Percentiles rank a stretch among this genome's conserved stretches.
Evolutionary conservation across 2,113 vertebrate species (phyloP).

Genomic region (Gymnogyps californianus): DNA sequence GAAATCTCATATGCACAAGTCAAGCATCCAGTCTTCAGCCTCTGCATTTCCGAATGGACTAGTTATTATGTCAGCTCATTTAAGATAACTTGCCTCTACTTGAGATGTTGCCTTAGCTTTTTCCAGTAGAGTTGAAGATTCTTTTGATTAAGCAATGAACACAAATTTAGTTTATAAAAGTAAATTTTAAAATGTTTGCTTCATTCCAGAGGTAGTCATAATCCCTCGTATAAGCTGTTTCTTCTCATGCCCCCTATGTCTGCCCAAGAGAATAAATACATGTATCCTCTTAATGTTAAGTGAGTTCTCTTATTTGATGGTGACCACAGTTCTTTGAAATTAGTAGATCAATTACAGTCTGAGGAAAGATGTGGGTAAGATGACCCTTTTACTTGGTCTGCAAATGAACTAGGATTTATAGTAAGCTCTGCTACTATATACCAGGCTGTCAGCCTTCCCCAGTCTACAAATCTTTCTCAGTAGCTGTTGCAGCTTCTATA

Average conservation of each 20-base stretch:
- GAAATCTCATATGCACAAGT: background rate
- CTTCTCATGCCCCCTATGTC: background rate
- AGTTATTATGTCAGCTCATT: background rate
- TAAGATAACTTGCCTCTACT: background rate
- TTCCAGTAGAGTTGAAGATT: background rate
- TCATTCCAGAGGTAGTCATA: background rate
- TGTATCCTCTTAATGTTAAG: background rate
- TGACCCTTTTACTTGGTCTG: background rate
- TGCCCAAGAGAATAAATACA: background rate
- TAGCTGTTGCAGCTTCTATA: background rate
- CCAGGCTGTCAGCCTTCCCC: background rate
- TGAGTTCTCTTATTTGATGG: background rate
- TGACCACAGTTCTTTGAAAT: background rate
- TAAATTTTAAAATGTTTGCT: background rate
- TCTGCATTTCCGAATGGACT: background rate
- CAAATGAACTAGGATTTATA: background rate
- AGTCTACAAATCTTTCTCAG: background rate
- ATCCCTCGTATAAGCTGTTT: background rate
- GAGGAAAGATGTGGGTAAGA: background rate
- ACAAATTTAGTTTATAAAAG: background rate
- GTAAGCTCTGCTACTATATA: background rate
- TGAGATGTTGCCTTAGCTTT: background rate
- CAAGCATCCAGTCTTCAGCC: background rate
- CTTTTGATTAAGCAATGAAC: background rate
- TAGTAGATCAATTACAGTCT: background rate